These are phyloP conservation scores for Margaritifera margaritifera DNA, from an alignment of 2,888 invertebrate genomes.

Conservation along the genomic window DNA sequence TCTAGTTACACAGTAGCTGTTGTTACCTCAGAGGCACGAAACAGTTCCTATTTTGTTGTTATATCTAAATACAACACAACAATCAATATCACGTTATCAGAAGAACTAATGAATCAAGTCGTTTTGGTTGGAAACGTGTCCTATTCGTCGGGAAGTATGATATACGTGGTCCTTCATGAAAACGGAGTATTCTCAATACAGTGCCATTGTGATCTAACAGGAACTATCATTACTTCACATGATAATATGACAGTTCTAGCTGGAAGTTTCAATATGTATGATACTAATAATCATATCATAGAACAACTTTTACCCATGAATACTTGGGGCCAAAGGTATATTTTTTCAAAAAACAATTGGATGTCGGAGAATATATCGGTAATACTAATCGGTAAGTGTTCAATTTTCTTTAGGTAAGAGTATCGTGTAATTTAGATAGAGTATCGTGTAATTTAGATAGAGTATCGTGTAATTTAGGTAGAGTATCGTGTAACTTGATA, in stretches of 20 bases:
- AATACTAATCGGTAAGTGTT: constrained; percentile 30
- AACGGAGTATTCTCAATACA: constrained; percentile 17
- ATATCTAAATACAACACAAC: too few relatives aligned
- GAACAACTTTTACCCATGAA: constrained; percentile 25
- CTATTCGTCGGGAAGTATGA: too few relatives aligned
- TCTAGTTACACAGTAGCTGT: constrained; percentile 16
- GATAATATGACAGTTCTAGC: constrained; percentile 26
- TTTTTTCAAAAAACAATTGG: constrained; percentile 26
- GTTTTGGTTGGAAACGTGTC: too few relatives aligned
- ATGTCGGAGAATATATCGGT: constrained; percentile 23
- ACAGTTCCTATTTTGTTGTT: too few relatives aligned
- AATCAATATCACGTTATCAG: too few relatives aligned
- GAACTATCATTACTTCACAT: constrained; percentile 26
- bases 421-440: too few relatives aligned
- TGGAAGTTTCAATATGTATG: constrained; percentile 13
- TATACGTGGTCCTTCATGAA: constrained; percentile 7
- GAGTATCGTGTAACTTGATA: too few relatives aligned
- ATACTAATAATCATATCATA: constrained; percentile 6
- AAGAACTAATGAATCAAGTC: too few relatives aligned
- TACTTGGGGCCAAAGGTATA: constrained; percentile 27
- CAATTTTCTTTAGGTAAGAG: too few relatives aligned
- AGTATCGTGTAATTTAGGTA: too few relatives aligned
- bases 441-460: too few relatives aligned
- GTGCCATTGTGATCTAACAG: constrained; percentile 34
- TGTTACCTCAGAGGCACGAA: too few relatives aligned